phyloP scores from a whole-genome alignment of 2,888 invertebrate species.

The Drosophila paranaensis region DNA sequence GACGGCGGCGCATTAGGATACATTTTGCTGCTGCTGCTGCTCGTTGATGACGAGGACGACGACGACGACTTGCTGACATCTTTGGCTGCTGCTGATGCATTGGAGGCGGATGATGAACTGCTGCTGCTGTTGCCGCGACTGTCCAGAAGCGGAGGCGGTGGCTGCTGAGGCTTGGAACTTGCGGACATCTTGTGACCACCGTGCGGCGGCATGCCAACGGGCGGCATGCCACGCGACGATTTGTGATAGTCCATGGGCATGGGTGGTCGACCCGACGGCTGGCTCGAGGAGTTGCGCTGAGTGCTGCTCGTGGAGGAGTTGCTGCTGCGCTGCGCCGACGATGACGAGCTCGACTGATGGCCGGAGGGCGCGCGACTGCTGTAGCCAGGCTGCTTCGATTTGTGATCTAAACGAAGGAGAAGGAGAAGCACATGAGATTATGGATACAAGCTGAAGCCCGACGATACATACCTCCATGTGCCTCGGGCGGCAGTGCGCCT shows the following conservation, averaged over 20 bases:
- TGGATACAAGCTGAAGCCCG: not conserved
- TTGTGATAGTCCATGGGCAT: slow-evolving; percentile 82
- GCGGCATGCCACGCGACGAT: slow-evolving; percentile 76
- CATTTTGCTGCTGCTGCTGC: slow-evolving; percentile 64
- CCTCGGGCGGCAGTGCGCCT: slow-evolving; percentile 70
- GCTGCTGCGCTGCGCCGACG: slow-evolving; percentile 53
- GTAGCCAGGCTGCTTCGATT: slow-evolving; percentile 71
- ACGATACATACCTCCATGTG: slow-evolving; percentile 70
- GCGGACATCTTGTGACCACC: slow-evolving; percentile 72
- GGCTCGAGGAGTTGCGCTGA: slow-evolving; percentile 53
- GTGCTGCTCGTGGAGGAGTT: slow-evolving; percentile 44
- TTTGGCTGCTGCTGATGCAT: slow-evolving; percentile 55
- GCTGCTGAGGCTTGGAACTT: slow-evolving; percentile 65
- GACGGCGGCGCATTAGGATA: slow-evolving; percentile 65
- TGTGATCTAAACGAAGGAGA: slow-evolving; percentile 75
- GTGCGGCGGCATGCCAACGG: slow-evolving; percentile 61
- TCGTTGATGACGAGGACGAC: slow-evolving; percentile 36
- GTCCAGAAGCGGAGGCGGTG: slow-evolving; percentile 40
- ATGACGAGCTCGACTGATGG: slow-evolving; percentile 55
- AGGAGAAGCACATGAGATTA: not conserved
- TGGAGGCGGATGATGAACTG: slow-evolving; percentile 53
- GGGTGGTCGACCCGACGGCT: slow-evolving; percentile 59
- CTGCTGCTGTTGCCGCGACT: slow-evolving; percentile 29
- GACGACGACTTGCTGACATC: slow-evolving; percentile 51
- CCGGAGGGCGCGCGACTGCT: slow-evolving; percentile 71